Evolutionary conservation across 2,888 invertebrate genomes (phyloP), one percentile per base, ranked within the genome.

Genomic region (Patella ulyssiponensis): DNA sequence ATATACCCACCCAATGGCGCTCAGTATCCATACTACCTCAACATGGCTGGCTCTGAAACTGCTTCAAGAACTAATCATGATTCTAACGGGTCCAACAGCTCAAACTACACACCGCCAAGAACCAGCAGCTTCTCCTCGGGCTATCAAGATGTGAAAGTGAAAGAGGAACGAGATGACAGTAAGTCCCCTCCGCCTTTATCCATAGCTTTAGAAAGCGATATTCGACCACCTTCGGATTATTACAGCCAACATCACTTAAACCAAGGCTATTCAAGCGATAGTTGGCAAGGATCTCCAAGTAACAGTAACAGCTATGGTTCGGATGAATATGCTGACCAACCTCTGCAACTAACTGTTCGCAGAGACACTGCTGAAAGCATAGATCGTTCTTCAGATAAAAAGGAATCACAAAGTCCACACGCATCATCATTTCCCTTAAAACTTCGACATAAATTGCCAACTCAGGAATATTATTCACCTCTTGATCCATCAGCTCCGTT

Each of bases 391-490:
- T 58, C 71, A 11, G 77, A 76, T 73, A 77, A 33, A 44, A 79
- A 71, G 5, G 74, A 58, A 51, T 81, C 73, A 76, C 64, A 71
- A 78, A 85, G 79, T 79, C 84, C 76, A 54, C 84, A 80, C 7
- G 81, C 84, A 20, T 81, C 86, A 69, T 84, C 87, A 51, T 79
- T 89, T 75, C 89, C 89, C 71, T 83, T 86, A 17, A 89, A 89
- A 76, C 80, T 89, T 44, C 83, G 89, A 69, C 88, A 88, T 80
- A 89, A 89, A 77, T 23, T 74, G 14, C 64, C 82, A n/a, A 76
- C 82, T 71, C 80, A 78, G 14, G 84, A 84, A 14, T 69, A 75
- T 44, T 79, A 73, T 53, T 52, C 70, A 53, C 74, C 80, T 12
- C 12, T 75, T 1, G 74, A 71, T 12, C 56, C 77, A 27, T 77